phyloP scores from a whole-genome alignment of 2,797 vertebrate species.

The Gorsachius magnificus region DNA sequence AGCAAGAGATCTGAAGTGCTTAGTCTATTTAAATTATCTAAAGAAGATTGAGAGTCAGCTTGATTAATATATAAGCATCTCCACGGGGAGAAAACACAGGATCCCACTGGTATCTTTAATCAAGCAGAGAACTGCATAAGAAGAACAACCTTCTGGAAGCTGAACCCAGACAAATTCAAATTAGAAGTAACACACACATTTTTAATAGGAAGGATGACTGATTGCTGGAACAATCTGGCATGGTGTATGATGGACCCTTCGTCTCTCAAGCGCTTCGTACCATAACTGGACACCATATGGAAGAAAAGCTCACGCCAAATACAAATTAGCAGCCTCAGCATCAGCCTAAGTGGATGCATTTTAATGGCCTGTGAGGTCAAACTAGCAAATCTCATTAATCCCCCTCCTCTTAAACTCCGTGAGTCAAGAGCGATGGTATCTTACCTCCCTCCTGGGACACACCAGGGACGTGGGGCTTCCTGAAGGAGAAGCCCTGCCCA shows the following conservation, averaged over 20 bases:
- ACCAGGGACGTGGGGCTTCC: neutral
- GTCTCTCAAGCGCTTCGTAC: neutral
- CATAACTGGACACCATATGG: neutral
- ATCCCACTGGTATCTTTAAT: neutral
- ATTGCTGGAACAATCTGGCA: neutral
- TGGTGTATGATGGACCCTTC: neutral
- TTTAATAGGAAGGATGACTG: neutral
- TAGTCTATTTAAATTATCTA: neutral
- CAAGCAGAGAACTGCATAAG: neutral
- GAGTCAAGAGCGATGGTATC: neutral
- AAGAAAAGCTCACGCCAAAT: neutral
- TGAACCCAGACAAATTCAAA: neutral
- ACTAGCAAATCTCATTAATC: neutral
- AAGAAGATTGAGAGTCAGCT: neutral
- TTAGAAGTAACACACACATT: neutral
- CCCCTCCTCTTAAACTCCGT: neutral
- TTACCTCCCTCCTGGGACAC: neutral
- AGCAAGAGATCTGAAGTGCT: neutral
- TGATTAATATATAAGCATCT: neutral
- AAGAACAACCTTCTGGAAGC: neutral
- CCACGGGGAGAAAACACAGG: neutral
- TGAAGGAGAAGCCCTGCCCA: neutral
- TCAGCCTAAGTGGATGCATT: neutral
- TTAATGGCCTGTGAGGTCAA: neutral
- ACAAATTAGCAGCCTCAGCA: neutral